Evolutionary conservation across 2,888 invertebrate species (phyloP).

Genomic region (Drosophila prostipennis): DNA sequence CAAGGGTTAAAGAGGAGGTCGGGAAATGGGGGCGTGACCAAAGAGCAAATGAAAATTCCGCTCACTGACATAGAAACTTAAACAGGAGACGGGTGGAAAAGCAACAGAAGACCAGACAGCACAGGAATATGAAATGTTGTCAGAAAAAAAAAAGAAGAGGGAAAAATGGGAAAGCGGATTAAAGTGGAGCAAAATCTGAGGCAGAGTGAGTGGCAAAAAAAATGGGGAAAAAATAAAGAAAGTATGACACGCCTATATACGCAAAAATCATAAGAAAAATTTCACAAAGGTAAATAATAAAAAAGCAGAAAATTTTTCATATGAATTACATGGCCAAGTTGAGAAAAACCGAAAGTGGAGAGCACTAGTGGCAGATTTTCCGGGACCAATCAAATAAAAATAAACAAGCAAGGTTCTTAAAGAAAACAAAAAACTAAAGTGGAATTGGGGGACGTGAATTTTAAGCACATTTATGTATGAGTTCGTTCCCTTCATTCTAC

Average conservation of each 20-base stretch:
- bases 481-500: not conserved
- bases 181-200: constrained; percentile 18
- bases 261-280: not conserved
- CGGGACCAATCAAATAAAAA: constrained; percentile 42
- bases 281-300: not conserved
- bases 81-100: constrained; percentile 7
- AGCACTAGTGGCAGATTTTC: not conserved
- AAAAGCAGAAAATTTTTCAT: constrained; percentile 3
- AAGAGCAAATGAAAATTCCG: constrained; percentile 23
- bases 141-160: constrained; percentile 3
- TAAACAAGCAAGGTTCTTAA: not conserved
- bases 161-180: constrained; percentile 33
- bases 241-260: not conserved
- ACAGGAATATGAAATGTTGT: constrained; percentile 22
- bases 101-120: constrained; percentile 1
- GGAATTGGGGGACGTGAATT: constrained; percentile 6
- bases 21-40: constrained; percentile 4
- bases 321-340: not conserved
- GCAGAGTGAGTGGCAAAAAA: not conserved
- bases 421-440: not conserved
- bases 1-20: constrained; percentile 9
- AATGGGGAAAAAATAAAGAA: not conserved
- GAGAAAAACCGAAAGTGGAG: not conserved
- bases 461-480: constrained; percentile 9
- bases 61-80: constrained; percentile 24